A percentile compares a stretch with the other conserved stretches of the same genome.
Evolutionary conservation across 2,888 invertebrate species (phyloP).

Genomic region (Fragum whitleyi): DNA sequence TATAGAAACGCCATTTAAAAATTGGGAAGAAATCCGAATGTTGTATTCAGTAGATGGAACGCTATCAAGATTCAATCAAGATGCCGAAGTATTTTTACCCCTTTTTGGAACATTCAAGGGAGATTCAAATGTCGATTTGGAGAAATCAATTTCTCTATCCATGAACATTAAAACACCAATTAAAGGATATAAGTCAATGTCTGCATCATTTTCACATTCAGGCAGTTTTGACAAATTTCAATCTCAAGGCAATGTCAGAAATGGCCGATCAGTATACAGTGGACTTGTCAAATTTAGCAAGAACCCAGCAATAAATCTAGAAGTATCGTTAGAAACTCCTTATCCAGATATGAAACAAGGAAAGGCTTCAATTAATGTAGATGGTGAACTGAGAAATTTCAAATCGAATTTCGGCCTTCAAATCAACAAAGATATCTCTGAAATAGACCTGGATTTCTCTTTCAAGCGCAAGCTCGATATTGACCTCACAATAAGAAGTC

Average conservation of each 20-base stretch:
- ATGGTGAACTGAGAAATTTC: slow-evolving; percentile 43
- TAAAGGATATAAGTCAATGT: slow-evolving; percentile 41
- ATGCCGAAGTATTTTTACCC: slow-evolving; percentile 36
- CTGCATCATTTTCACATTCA: slow-evolving; percentile 40
- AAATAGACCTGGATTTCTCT: slow-evolving; percentile 38
- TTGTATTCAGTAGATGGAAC: slow-evolving; percentile 41
- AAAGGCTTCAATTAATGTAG: slow-evolving; percentile 38
- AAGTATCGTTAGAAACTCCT: slow-evolving; percentile 41
- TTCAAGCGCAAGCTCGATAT: slow-evolving; percentile 39
- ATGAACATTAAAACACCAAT: slow-evolving; percentile 43
- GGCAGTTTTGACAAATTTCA: slow-evolving; percentile 30
- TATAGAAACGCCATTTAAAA: slow-evolving; percentile 39
- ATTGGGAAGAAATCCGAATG: slow-evolving; percentile 24
- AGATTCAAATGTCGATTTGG: slow-evolving; percentile 23
- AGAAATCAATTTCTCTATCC: neutral
- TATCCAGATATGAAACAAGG: slow-evolving; percentile 18
- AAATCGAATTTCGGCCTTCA: slow-evolving; percentile 47
- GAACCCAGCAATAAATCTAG: slow-evolving; percentile 24
- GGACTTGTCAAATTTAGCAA: slow-evolving; percentile 40
- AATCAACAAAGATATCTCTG: slow-evolving; percentile 46
- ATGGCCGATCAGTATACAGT: slow-evolving; percentile 6
- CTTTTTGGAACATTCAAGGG: slow-evolving; percentile 26
- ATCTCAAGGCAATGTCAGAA: slow-evolving; percentile 38
- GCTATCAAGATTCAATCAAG: slow-evolving; percentile 27
- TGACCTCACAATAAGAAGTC: slow-evolving; percentile 48